Conservation (phyloP, 2,888 invertebrate genomes). For the Psylliodes chrysocephalus region DNA sequence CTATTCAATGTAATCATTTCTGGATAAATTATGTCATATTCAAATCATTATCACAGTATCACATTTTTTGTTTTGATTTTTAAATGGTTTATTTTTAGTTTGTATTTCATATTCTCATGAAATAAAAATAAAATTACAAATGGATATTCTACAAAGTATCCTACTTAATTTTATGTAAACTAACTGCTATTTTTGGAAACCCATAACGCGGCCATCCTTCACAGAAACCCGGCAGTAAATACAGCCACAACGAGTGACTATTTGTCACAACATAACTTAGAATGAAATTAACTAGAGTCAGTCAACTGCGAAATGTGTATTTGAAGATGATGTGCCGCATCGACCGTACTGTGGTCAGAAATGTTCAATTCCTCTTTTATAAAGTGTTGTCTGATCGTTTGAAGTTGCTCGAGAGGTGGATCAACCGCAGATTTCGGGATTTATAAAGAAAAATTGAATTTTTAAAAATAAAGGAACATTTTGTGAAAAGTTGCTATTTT, state of each 20-base stretch:
- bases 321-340: background rate
- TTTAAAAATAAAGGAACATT: background rate
- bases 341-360: background rate
- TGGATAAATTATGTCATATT: no score
- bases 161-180: conserved; percentile 18
- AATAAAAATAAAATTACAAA: background rate
- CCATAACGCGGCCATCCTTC: conserved; percentile 16
- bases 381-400: background rate
- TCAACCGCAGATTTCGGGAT: background rate
- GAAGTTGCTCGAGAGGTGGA: conserved; percentile 1
- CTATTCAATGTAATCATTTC: no score
- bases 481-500: no score
- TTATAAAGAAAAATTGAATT: conserved; percentile 1
- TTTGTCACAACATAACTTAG: conserved; percentile 21
- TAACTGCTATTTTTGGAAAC: conserved; percentile 19
- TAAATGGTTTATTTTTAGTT: no score
- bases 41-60: no score
- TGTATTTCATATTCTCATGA: no score
- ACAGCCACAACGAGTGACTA: conserved; percentile 22
- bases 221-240: conserved; percentile 6
- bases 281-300: background rate
- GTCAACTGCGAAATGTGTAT: conserved; percentile 1
- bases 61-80: no score
- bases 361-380: conserved; percentile 1
- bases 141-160: conserved; percentile 11